Base-by-base conservation (phyloP, 2,888 invertebrate genomes). In the Temnothorax unifasciatus region DNA sequence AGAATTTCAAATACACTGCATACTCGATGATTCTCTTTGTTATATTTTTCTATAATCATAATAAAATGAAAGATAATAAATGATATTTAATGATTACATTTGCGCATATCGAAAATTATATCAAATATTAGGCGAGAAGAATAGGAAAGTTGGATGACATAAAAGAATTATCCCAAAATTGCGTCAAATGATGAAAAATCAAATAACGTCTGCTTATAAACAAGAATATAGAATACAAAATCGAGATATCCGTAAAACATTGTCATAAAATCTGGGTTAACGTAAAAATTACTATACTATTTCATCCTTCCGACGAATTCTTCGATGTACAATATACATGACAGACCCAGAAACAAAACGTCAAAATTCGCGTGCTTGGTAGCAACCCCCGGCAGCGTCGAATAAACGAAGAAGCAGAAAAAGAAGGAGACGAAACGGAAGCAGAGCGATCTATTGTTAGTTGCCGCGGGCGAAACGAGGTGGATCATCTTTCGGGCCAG, bases 401-500 rank as follows among this genome's bases (percentile, higher is more conserved):
- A 59, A 44, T 44, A 41, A 79, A 63, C 44, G 75, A 64, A 64
- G 64, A 15, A 63, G 64, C 15, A 29, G 25, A 47, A 52, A 71
- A 47, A 29, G 25, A 59, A 59, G 21, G 25, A 71, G 57, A 79
- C 57, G 18, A 71, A 71, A 25, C 47, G 59, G 34, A 71, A 47
- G 57, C 57, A 21, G 34, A 41, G 52, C 59, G 79, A 81, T 74
- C 79, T 81, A 81, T 81, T 81, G 79, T 81, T 79, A 74, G 79
- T 81, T 81, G 74, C 79, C 79, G 59, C 38, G 34, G 47, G 74
- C 79, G 59, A 81, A 81, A 81, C 74, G 74, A 81, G 74, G 79
- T 59, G 79, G 79, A 81, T 81, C 79, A 81, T 81, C 79, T 81
- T 81, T 81, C 79, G 74, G 79, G 79, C 59, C 77, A 52, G 82